phyloP scores from a whole-genome alignment of 2,888 invertebrate genomes.

The Podotricha telesiphe region DNA sequence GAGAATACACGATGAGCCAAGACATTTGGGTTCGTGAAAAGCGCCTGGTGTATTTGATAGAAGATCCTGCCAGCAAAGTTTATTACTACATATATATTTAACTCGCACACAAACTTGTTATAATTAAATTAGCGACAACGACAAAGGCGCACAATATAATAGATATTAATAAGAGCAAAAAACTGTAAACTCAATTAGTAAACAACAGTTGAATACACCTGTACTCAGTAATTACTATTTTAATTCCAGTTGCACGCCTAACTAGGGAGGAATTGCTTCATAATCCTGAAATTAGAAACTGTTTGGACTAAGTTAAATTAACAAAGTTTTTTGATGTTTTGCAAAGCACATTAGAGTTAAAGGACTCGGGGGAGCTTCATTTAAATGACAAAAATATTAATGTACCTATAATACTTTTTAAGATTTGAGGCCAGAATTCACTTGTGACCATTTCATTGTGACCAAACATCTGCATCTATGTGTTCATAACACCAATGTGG shows the following conservation, averaged over 20 bases:
- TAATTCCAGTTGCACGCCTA: constrained; percentile 41
- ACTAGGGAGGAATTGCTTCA: constrained; percentile 43
- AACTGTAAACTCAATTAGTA: constrained; percentile 18
- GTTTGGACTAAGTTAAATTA: constrained; percentile 44
- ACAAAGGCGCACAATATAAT: not conserved
- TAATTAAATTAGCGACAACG: constrained; percentile 10
- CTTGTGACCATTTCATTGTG: too few relatives aligned
- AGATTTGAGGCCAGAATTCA: not conserved
- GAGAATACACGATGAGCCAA: constrained; percentile 33
- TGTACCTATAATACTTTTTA: constrained; percentile 1
- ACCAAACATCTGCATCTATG: not conserved
- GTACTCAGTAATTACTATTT: constrained; percentile 46
- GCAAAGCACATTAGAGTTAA: constrained; percentile 40
- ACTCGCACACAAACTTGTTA: not conserved
- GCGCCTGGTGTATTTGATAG: constrained; percentile 27
- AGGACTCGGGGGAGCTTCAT: constrained; percentile 36
- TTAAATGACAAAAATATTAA: constrained; percentile 27
- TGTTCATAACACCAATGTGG: not conserved
- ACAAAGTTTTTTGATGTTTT: constrained; percentile 45
- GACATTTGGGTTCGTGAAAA: constrained; percentile 23
- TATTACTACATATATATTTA: constrained; percentile 15
- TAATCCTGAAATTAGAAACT: constrained; percentile 46
- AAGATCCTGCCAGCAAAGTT: not conserved
- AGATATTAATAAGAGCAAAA: constrained; percentile 16
- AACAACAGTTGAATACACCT: constrained; percentile 43